These are phyloP conservation scores for Camelus dromedarius DNA, from an alignment of 2,113 vertebrate genomes.

Conservation along the genomic window DNA sequence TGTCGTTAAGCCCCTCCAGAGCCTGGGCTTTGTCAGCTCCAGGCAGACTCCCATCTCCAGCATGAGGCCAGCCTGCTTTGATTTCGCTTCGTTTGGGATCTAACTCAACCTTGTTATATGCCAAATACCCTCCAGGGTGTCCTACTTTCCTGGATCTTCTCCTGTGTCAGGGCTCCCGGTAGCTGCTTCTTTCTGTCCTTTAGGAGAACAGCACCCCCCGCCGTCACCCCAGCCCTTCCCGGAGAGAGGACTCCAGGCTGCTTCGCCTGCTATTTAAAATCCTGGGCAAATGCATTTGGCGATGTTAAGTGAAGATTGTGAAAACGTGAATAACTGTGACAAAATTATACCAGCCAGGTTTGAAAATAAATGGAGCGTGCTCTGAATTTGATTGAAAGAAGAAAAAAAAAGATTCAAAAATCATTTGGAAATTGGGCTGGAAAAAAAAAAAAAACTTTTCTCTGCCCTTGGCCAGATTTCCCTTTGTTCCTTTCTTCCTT, in stretches of 20 bases:
- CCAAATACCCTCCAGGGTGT: conserved; percentile 79
- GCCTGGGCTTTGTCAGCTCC: conserved; percentile 59
- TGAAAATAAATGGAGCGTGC: conserved; percentile 59
- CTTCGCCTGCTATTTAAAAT: neutral
- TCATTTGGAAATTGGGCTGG: conserved; percentile 52
- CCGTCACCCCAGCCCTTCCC: neutral
- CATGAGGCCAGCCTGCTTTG: conserved; percentile 66
- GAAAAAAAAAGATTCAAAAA: neutral
- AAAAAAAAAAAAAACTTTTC: neutral
- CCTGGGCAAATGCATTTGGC: neutral
- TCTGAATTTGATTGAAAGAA: conserved; percentile 63
- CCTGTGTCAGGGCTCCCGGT: conserved; percentile 33
- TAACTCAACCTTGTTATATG: conserved; percentile 71
- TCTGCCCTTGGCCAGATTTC: neutral
- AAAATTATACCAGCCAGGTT: conserved; percentile 49
- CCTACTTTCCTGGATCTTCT: conserved; percentile 76
- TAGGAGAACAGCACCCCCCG: neutral
- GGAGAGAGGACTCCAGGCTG: neutral
- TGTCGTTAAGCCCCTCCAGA: conserved; percentile 54
- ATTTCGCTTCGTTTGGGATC: conserved; percentile 75
- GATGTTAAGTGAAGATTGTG: neutral
- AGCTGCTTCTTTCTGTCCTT: conserved; percentile 54
- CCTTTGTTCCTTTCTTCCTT: conserved; percentile 29
- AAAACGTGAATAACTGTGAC: conserved; percentile 23
- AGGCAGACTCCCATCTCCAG: conserved; percentile 58